phyloP scores from a whole-genome alignment of 2,113 vertebrate genomes.

The Prionailurus bengalensis region DNA sequence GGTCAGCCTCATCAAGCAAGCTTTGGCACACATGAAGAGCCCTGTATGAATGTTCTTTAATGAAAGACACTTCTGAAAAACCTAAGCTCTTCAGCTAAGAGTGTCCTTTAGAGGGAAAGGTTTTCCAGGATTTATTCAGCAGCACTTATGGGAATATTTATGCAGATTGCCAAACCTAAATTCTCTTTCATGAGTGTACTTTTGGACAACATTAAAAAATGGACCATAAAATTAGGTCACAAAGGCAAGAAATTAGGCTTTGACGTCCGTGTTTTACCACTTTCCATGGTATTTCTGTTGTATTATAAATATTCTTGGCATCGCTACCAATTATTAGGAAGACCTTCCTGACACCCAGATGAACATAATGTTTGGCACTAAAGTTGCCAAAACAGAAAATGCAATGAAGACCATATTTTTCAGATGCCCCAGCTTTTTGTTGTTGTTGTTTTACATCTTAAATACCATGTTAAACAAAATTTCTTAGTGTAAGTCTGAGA shows the following conservation, averaged over 20 bases:
- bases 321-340: neutral
- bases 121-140: constrained; percentile 9
- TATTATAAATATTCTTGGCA: neutral
- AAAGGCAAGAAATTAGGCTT: constrained; percentile 48
- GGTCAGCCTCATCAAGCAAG: neutral
- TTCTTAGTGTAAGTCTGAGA: neutral
- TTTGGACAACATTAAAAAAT: constrained; percentile 54
- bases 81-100: neutral
- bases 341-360: neutral
- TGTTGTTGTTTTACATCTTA: neutral
- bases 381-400: constrained; percentile 42
- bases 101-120: neutral
- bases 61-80: neutral
- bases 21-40: neutral
- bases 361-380: neutral
- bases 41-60: neutral
- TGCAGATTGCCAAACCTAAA: neutral
- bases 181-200: constrained; percentile 53
- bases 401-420: neutral
- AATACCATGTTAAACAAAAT: neutral
- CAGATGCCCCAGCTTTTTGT: neutral
- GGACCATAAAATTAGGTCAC: constrained; percentile 61
- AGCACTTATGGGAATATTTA: neutral
- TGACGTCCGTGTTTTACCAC: neutral
- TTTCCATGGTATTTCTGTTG: neutral